Percentiles rank a stretch among this genome's conserved stretches.
These are phyloP conservation scores for Diloba caeruleocephala DNA, from an alignment of 2,888 invertebrate genomes.

Conservation along the genomic window DNA sequence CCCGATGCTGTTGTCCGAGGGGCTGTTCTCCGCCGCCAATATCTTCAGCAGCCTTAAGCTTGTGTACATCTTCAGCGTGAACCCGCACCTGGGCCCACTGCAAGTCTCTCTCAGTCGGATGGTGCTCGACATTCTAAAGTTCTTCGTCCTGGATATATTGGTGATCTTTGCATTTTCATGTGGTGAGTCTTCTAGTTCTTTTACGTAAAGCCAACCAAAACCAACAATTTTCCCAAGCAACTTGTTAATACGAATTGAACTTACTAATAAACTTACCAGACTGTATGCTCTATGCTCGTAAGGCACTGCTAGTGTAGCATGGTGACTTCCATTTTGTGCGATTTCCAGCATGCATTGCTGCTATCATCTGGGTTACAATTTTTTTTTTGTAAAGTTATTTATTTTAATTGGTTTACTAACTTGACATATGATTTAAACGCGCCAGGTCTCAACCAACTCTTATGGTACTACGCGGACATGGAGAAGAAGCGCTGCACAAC, in stretches of 20 bases:
- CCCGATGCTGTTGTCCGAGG: conserved; percentile 98
- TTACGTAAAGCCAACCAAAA: background rate
- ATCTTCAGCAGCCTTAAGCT: conserved; percentile 98
- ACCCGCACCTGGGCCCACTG: conserved; percentile 98
- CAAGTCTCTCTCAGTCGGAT: conserved; percentile 98
- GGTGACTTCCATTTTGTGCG: too few relatives aligned
- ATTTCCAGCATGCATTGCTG: too few relatives aligned
- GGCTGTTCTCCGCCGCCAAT: conserved; percentile 99
- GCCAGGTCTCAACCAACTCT: conserved; percentile 93
- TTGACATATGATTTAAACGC: conserved; percentile 1
- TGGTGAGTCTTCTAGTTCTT: conserved; percentile 90
- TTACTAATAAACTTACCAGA: too few relatives aligned
- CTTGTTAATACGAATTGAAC: too few relatives aligned
- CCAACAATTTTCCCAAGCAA: too few relatives aligned
- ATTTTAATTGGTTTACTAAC: too few relatives aligned
- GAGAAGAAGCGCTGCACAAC: conserved; percentile 94
- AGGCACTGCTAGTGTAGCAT: too few relatives aligned
- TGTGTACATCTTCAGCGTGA: conserved; percentile 99
- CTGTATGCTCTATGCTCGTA: too few relatives aligned
- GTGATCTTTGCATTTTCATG: conserved; percentile 99
- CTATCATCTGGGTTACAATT: too few relatives aligned
- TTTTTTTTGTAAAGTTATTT: too few relatives aligned
- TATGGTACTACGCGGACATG: conserved; percentile 97
- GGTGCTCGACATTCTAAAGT: conserved; percentile 99
- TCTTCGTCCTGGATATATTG: conserved; percentile 97